A percentile compares a stretch with the other conserved stretches of the same genome.
Evolutionary conservation across 2,888 invertebrate species (phyloP).

Genomic region (Caenorhabditis wallacei): DNA sequence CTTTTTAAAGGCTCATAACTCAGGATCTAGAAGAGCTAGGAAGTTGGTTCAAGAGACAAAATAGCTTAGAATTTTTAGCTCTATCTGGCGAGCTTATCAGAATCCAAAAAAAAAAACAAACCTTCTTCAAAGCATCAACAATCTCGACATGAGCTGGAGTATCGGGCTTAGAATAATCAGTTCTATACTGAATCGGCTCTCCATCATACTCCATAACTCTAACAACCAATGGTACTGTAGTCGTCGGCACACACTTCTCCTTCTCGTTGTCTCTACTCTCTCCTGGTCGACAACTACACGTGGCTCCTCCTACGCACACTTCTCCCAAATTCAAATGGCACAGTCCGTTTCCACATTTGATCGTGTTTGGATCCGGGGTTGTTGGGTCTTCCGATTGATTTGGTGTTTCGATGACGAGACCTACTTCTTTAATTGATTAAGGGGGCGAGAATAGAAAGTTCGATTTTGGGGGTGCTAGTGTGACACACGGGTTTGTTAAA

Average conservation of each 20-base stretch:
- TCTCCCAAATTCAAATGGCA: conserved; percentile 73
- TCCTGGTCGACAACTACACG: conserved; percentile 78
- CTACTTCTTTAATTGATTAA: conserved; percentile 65
- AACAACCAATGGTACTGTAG: conserved; percentile 76
- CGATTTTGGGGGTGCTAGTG: conserved; percentile 44
- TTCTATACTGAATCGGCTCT: conserved; percentile 75
- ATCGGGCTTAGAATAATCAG: conserved; percentile 78
- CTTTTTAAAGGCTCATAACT: too few species aligned
- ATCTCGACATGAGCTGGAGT: conserved; percentile 78
- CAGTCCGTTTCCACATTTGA: conserved; percentile 72
- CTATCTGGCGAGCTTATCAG: too few species aligned
- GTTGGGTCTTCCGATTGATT: conserved; percentile 65
- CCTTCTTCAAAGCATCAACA: conserved; percentile 67
- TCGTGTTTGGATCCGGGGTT: conserved; percentile 69
- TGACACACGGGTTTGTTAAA: conserved; percentile 44
- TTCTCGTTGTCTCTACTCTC: conserved; percentile 68
- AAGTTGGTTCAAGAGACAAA: too few species aligned
- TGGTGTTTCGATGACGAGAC: conserved; percentile 68
- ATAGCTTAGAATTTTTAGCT: too few species aligned
- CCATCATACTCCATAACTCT: conserved; percentile 72
- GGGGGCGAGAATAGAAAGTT: neutral
- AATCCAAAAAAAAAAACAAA: neutral
- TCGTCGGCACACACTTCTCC: conserved; percentile 74
- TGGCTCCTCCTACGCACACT: conserved; percentile 78
- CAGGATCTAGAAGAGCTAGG: too few species aligned